phyloP scores from a whole-genome alignment of 1,140 invertebrate genomes.

The Bathynomus jamesi region DNA sequence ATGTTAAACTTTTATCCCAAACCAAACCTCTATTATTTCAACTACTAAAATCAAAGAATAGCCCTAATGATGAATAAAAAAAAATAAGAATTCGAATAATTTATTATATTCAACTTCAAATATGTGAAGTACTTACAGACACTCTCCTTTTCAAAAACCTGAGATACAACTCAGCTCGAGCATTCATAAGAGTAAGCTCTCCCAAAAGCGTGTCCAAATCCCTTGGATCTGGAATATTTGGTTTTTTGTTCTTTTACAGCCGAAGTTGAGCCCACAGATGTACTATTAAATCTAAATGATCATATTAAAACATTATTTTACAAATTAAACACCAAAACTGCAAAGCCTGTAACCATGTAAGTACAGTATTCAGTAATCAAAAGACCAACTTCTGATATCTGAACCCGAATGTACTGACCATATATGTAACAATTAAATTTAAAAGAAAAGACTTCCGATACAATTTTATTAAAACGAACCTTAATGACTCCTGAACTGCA shows the following conservation, averaged over 20 bases:
- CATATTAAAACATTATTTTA: no score
- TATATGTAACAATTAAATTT: no score
- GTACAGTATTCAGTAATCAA: no score
- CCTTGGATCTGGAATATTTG: conserved; percentile 57
- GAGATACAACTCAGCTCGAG: conserved; percentile 81
- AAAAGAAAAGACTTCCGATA: no score
- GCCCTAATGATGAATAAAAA: not conserved
- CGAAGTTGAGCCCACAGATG: not conserved
- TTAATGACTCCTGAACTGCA: conserved; percentile 25
- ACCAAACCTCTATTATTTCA: not conserved
- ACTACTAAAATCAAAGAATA: not conserved
- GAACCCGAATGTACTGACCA: no score
- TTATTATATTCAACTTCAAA: not conserved
- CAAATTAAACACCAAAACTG: no score
- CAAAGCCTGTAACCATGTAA: no score
- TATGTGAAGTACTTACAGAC: conserved; percentile 56
- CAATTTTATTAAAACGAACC: conserved; percentile 11
- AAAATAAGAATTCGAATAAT: no score
- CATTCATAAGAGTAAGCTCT: conserved; percentile 86
- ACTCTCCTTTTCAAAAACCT: conserved; percentile 74
- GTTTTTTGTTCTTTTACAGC: not conserved
- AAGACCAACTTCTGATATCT: no score
- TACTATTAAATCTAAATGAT: conserved; percentile 22
- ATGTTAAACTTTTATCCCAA: not conserved
- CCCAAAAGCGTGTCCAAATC: conserved; percentile 78